Conservation (phyloP, 37 sponge, comb jelly and placozoan genomes). For the Geodia barretti region DNA sequence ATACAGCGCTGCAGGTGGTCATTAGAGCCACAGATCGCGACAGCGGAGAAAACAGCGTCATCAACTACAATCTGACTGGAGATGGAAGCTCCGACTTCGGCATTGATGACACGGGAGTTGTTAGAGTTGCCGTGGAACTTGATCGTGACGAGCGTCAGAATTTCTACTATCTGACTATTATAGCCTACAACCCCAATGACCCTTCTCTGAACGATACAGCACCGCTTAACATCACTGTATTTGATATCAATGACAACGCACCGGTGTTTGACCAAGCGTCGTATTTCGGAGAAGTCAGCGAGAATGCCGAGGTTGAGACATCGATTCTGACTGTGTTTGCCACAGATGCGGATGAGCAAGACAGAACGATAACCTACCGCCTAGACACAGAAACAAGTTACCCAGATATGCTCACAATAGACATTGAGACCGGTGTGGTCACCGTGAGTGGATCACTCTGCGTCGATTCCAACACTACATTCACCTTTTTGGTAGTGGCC, state of each 20-base stretch:
- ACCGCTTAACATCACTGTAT: slow-evolving; percentile 35
- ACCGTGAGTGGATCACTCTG: slow-evolving; percentile 6
- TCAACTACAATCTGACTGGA: slow-evolving; percentile 30
- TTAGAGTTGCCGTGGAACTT: slow-evolving; percentile 16
- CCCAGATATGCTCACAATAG: slow-evolving; percentile 25
- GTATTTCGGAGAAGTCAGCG: slow-evolving; percentile 23
- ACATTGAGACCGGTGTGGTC: slow-evolving; percentile 50
- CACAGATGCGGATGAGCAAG: slow-evolving; percentile 32
- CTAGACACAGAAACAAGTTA: background rate
- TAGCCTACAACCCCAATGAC: slow-evolving; percentile 52
- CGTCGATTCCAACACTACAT: background rate
- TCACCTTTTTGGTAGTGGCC: slow-evolving; percentile 26
- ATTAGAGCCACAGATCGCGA: slow-evolving; percentile 54
- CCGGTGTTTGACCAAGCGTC: slow-evolving; percentile 40
- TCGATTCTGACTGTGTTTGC: slow-evolving; percentile 33
- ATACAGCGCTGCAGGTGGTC: slow-evolving; percentile 21
- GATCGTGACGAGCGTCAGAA: slow-evolving; percentile 42
- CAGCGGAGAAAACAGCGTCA: slow-evolving; percentile 33
- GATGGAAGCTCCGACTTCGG: slow-evolving; percentile 22
- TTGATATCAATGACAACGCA: slow-evolving; percentile 73
- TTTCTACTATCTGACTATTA: slow-evolving; percentile 49
- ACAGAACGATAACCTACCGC: background rate
- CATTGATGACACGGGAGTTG: slow-evolving; percentile 37
- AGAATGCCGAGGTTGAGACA: slow-evolving; percentile 26
- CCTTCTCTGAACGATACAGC: slow-evolving; percentile 47